Conservation (phyloP, 2,797 vertebrate genomes). For the Enoplosus armatus region DNA sequence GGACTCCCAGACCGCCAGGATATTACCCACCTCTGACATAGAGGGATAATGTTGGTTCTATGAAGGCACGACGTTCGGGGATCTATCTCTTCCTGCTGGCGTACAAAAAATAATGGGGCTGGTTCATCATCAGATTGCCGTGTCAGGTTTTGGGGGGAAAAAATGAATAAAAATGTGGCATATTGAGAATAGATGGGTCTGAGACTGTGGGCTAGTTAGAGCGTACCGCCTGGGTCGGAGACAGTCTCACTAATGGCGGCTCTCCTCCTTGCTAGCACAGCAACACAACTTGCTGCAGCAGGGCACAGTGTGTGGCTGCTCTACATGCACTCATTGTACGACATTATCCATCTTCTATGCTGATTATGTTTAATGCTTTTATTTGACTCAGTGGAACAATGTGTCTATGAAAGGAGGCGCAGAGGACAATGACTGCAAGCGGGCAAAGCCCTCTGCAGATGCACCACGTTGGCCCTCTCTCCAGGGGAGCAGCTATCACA, state of each 20-base stretch:
- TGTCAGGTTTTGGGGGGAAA: slow-evolving; percentile 90
- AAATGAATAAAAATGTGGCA: slow-evolving; percentile 94
- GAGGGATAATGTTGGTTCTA: slow-evolving; percentile 99
- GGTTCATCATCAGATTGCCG: slow-evolving; percentile 96
- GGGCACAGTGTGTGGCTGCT: slow-evolving; percentile 54
- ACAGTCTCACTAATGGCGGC: slow-evolving; percentile 67
- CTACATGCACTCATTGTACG: slow-evolving; percentile 39
- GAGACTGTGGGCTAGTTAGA: slow-evolving; percentile 89
- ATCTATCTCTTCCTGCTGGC: slow-evolving; percentile 83
- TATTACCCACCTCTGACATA: slow-evolving; percentile 99
- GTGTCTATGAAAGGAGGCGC: slow-evolving; percentile 54
- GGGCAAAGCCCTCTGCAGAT: slow-evolving; percentile 44
- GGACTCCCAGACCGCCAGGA: slow-evolving; percentile 90
- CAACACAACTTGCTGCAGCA: slow-evolving; percentile 37
- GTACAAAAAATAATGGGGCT: slow-evolving; percentile 94
- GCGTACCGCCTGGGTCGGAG: slow-evolving; percentile 66
- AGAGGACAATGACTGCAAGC: slow-evolving; percentile 54
- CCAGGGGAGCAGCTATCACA: slow-evolving; percentile 46
- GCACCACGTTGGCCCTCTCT: slow-evolving; percentile 41
- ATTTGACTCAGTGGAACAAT: slow-evolving; percentile 56
- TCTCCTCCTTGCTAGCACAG: slow-evolving; percentile 44
- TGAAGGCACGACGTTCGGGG: slow-evolving; percentile 87
- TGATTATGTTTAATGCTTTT: slow-evolving; percentile 64
- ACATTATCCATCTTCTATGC: slow-evolving; percentile 62
- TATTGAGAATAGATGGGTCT: slow-evolving; percentile 90